A percentile compares a stretch with the other conserved stretches of the same genome.
phyloP scores from a whole-genome alignment of 2,888 invertebrate genomes.

The Acronicta psi region DNA sequence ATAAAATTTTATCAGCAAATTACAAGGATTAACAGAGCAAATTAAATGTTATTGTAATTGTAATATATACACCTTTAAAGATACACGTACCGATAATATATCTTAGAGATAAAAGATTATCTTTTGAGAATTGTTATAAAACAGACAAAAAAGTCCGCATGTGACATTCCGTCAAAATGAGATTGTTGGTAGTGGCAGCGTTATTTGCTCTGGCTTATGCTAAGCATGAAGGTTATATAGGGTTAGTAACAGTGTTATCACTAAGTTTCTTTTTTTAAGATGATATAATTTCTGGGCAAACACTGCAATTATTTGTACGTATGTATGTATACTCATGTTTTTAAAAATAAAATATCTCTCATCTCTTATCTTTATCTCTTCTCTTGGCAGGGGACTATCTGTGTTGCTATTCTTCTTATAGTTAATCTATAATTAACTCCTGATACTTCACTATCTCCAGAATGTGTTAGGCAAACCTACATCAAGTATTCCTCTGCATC shows the following conservation, averaged over 20 bases:
- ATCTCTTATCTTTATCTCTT: too few relatives aligned
- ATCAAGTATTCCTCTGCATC: too few relatives aligned
- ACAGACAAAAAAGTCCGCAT: background rate
- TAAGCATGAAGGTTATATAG: conserved; percentile 76
- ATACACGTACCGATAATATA: background rate
- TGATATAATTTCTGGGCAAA: too few relatives aligned
- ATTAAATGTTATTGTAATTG: conserved; percentile 2
- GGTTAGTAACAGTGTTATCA: conserved; percentile 65
- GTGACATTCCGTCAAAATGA: conserved; percentile 12
- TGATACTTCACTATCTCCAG: too few relatives aligned
- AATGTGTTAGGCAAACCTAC: too few relatives aligned
- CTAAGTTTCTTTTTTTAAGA: too few relatives aligned
- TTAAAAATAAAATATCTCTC: too few relatives aligned
- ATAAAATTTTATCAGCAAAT: background rate
- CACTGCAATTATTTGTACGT: too few relatives aligned
- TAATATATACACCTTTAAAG: conserved; percentile 9
- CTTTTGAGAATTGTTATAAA: conserved; percentile 16
- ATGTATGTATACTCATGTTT: too few relatives aligned
- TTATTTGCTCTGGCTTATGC: conserved; percentile 67
- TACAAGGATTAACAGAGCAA: background rate
- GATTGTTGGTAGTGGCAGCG: conserved; percentile 36
- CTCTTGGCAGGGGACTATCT: too few relatives aligned
- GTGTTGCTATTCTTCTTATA: too few relatives aligned
- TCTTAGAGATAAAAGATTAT: conserved; percentile 15
- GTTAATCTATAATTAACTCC: too few relatives aligned